Percentiles rank a stretch among this genome's conserved stretches.
These are phyloP conservation scores for Scolopax bukidnonensis DNA, from an alignment of 2,797 vertebrate species.

Conservation along the genomic window DNA sequence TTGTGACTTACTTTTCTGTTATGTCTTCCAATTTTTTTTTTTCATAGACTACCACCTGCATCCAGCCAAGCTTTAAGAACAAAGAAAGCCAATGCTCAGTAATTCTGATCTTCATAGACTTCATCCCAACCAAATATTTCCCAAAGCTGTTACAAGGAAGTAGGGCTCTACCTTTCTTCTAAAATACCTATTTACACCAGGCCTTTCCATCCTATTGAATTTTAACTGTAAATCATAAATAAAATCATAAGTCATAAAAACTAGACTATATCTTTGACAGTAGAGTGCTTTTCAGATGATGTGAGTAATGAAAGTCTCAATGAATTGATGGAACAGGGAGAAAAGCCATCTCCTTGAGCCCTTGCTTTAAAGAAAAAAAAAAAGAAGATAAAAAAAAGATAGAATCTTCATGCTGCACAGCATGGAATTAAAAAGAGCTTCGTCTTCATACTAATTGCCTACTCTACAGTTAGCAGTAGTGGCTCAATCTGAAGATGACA, in stretches of 20 bases:
- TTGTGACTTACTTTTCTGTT: background rate
- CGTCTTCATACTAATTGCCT: background rate
- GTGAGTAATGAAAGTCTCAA: background rate
- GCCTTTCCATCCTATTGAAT: background rate
- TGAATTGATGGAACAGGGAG: background rate
- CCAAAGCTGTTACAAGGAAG: background rate
- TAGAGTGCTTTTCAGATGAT: background rate
- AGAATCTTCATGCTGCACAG: background rate
- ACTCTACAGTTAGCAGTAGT: background rate
- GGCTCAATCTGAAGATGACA: background rate
- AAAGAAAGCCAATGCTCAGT: background rate
- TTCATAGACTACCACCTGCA: background rate
- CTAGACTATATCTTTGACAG: background rate
- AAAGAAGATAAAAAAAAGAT: too few relatives aligned
- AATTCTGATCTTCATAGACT: background rate
- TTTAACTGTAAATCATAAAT: background rate
- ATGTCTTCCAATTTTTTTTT: background rate
- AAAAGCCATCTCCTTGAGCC: background rate
- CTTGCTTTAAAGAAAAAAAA: background rate
- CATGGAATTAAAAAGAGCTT: background rate
- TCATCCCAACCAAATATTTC: background rate
- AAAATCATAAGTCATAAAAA: background rate
- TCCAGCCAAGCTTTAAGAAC: background rate
- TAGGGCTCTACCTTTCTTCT: background rate
- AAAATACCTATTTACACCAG: background rate